A percentile compares a stretch with the other conserved stretches of the same genome.
Conservation (phyloP, 2,113 vertebrate genomes). For the Sturnus vulgaris region DNA sequence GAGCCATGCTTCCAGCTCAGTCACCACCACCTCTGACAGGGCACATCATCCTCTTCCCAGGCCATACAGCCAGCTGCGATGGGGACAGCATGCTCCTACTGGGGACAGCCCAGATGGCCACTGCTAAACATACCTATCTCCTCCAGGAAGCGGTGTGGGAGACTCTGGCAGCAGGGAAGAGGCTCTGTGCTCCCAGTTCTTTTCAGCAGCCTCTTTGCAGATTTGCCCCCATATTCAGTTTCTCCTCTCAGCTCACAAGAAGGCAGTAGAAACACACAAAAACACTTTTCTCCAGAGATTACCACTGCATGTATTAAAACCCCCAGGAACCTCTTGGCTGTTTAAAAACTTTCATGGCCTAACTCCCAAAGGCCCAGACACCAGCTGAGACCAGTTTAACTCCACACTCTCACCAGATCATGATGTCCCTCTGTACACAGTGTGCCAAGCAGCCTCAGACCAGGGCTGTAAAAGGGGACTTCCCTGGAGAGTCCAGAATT, state of each 20-base stretch:
- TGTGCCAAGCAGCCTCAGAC: neutral
- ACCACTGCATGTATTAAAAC: neutral
- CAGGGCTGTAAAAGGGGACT: neutral
- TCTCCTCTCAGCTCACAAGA: neutral
- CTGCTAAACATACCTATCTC: neutral
- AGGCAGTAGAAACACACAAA: neutral
- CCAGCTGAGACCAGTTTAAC: neutral
- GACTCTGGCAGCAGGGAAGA: neutral
- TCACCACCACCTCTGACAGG: neutral
- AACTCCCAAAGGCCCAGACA: neutral
- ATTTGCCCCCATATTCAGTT: neutral
- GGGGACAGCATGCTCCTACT: neutral
- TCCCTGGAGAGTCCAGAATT: neutral
- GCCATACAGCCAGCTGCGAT: fast-evolving
- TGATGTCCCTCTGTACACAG: neutral
- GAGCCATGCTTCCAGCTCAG: neutral
- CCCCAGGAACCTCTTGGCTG: neutral
- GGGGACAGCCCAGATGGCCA: neutral
- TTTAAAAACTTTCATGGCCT: neutral
- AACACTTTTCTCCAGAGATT: neutral
- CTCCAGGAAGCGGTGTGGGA: fast-evolving
- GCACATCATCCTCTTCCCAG: neutral
- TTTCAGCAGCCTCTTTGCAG: neutral
- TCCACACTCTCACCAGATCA: neutral
- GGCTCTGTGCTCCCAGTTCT: neutral